Conservation (phyloP, 2,113 vertebrate genomes). For the Perca schrenkii region DNA sequence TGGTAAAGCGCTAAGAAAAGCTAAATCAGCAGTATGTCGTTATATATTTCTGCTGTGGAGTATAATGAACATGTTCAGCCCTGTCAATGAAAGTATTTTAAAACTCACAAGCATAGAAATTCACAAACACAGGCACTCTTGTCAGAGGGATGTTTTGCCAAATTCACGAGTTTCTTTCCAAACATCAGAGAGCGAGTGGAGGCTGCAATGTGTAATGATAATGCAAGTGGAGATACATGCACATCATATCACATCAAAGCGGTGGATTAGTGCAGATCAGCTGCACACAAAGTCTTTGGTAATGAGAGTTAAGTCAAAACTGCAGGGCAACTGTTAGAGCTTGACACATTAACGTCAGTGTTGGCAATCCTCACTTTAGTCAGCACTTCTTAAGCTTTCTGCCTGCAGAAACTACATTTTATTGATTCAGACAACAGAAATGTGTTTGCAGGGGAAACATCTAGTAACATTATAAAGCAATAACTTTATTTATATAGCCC, state of each 20-base stretch:
- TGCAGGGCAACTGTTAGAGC: slow-evolving; percentile 37
- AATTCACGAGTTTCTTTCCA: slow-evolving; percentile 41
- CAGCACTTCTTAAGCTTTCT: slow-evolving; percentile 50
- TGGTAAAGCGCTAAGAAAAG: background rate
- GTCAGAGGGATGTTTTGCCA: slow-evolving; percentile 15
- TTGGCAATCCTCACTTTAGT: slow-evolving; percentile 44
- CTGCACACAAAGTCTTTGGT: slow-evolving; percentile 58
- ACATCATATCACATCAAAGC: slow-evolving; percentile 55
- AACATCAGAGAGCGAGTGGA: slow-evolving; percentile 25
- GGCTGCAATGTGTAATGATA: slow-evolving; percentile 44
- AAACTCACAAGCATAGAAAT: background rate
- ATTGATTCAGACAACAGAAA: slow-evolving; percentile 34
- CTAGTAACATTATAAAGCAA: background rate
- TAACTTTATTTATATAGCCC: background rate
- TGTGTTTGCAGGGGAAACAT: background rate
- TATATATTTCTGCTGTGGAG: background rate
- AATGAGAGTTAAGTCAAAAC: slow-evolving; percentile 60
- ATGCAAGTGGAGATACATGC: slow-evolving; percentile 36
- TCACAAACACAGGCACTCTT: background rate
- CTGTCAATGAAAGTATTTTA: background rate
- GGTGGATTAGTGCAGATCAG: slow-evolving; percentile 64
- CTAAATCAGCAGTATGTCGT: background rate
- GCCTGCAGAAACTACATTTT: slow-evolving; percentile 5
- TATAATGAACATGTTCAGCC: background rate
- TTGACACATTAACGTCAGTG: slow-evolving; percentile 29